phyloP scores from a whole-genome alignment of 2,888 invertebrate species.

The Lacanobia oleracea region DNA sequence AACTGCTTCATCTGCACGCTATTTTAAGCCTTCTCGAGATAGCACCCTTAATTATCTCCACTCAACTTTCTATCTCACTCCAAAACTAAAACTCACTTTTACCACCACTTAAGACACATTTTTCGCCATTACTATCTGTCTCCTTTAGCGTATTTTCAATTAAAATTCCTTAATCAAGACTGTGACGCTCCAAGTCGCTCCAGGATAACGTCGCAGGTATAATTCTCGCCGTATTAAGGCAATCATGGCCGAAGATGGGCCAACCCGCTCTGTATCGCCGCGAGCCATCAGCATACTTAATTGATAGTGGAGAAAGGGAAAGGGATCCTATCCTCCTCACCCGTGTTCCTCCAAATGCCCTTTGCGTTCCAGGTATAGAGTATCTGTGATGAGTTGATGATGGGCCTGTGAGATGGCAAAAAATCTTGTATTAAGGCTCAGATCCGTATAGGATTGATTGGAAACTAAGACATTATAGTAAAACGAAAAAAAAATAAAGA shows the following conservation, averaged over 20 bases:
- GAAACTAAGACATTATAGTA: neutral
- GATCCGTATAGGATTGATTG: neutral
- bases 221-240: constrained; percentile 69
- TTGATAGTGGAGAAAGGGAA: constrained; percentile 48
- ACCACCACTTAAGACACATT: neutral
- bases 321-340: constrained; percentile 20
- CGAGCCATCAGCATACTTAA: constrained; percentile 62
- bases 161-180: constrained; percentile 54
- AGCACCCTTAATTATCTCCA: neutral
- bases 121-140: neutral
- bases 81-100: neutral
- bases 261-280: constrained; percentile 54
- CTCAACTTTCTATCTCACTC: neutral
- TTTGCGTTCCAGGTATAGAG: neutral
- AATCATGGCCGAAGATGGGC: constrained; percentile 68
- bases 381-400: constrained; percentile 27
- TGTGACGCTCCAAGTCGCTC: constrained; percentile 48
- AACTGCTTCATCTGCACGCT: too few species aligned
- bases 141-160: constrained; percentile 33
- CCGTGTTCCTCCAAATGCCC: too few species aligned
- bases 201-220: constrained; percentile 33
- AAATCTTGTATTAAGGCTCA: neutral
- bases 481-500: too few species aligned
- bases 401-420: neutral
- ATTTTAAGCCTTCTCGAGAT: too few species aligned